phyloP scores from a whole-genome alignment of 2,888 invertebrate species.

The Tinea trinotella region DNA sequence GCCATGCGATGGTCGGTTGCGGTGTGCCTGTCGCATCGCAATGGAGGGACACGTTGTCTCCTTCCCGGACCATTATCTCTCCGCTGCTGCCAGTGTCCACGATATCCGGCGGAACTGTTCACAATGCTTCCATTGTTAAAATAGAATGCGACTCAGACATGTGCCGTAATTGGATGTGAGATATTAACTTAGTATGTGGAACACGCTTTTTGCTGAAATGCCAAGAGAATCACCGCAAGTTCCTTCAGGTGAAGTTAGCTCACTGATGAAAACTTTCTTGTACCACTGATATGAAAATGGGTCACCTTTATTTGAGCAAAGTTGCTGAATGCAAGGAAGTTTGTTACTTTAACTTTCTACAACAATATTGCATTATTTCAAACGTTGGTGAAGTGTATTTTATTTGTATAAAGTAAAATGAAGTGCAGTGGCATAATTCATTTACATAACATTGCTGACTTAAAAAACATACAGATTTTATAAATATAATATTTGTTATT shows the following conservation, averaged over 20 bases:
- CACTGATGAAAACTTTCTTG: not conserved
- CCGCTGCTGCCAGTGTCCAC: constrained; percentile 80
- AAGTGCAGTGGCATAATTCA: no score
- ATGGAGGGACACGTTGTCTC: constrained; percentile 82
- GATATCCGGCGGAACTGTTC: constrained; percentile 83
- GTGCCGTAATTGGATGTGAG: constrained; percentile 2
- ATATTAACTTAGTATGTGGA: constrained; percentile 12
- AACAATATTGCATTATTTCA: constrained; percentile 6
- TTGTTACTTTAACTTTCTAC: not conserved
- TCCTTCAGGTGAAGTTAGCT: not conserved
- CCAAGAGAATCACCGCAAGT: constrained; percentile 6
- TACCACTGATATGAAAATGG: not conserved
- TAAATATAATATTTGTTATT: no score
- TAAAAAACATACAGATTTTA: no score
- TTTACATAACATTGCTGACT: no score
- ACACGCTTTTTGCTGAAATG: constrained; percentile 4
- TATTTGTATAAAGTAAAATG: not conserved
- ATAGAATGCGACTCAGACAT: constrained; percentile 6
- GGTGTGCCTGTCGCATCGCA: constrained; percentile 87
- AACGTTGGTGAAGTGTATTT: not conserved
- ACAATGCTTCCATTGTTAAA: constrained; percentile 14
- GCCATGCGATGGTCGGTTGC: constrained; percentile 83
- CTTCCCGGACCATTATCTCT: constrained; percentile 83
- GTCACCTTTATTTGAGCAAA: constrained; percentile 10
- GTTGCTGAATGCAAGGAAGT: constrained; percentile 2